Base-by-base conservation (phyloP, 1,140 invertebrate genomes). In the Belonocnema kinseyi region DNA sequence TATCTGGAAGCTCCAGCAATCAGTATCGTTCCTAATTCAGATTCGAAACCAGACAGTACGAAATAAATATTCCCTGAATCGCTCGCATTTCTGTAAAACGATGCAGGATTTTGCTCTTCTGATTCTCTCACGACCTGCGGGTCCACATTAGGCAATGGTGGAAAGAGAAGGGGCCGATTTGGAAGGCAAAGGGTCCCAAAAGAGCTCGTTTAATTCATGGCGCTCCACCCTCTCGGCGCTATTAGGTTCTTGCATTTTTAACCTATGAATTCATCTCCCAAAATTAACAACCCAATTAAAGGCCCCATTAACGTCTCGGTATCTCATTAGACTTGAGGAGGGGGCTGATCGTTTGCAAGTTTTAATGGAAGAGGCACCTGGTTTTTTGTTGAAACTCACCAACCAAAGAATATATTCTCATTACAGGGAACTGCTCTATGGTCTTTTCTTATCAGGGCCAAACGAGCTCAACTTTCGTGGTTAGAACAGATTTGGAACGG, bases 271-370 rank as follows among this genome's bases (percentile, higher is more conserved):
- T 88, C 88, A 88, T 89, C 85, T 86, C 77, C 33, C 75, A 83
- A 89, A 88, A 89, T 88, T 89, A 89, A 90, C 85, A 85, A 85
- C 84, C 87, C 87, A 89, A 90, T 90, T 89, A 90, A 88, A 88
- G 78, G 73, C 73, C 78, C 85, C 81, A 89, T 90, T 88, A 89
- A 89, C 82, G 82, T 87, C 83, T 87, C 79, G 77, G 85, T 88
- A 88, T 89, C 88, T 88, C 88, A 90, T 90, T 89, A 88, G 83
- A 74, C 79, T 72, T 71, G 26, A 54, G 51, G 53, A 73, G 54
- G 17, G 19, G 40, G 73, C 58, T 70, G 76, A 82, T 85, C 84
- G 85, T 87, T 87, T 82, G 85, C 85, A 86, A 83, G 80, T 84
- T 85, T 87, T 85, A 86, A 87, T 84, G 52, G 50, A 71, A 50